Percentiles rank a stretch among this genome's conserved stretches.
Conservation (phyloP, 2,797 vertebrate species). For the Mionectes olivaceus region DNA sequence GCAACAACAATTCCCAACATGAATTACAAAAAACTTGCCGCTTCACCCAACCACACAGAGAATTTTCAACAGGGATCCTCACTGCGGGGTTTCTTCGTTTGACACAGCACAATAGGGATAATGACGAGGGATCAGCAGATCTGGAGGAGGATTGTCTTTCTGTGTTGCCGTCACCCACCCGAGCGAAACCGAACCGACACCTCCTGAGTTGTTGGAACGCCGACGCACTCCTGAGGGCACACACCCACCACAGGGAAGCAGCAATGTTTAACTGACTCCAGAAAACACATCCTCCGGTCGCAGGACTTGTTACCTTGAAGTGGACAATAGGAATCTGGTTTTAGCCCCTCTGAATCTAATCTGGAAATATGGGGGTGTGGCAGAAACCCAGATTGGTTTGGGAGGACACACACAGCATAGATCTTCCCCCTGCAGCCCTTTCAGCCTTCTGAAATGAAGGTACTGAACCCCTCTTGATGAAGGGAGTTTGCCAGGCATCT, state of each 20-base stretch:
- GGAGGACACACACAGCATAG: background rate
- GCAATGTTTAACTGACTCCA: background rate
- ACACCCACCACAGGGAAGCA: background rate
- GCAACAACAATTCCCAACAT: constrained; percentile 51
- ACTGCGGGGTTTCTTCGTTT: background rate
- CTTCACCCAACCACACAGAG: background rate
- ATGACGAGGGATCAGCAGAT: constrained; percentile 58
- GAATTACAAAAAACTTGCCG: background rate
- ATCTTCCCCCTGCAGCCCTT: background rate
- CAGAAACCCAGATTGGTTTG: background rate
- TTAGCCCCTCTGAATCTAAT: background rate
- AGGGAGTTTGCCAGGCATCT: background rate
- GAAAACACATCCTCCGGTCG: background rate
- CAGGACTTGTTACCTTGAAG: background rate
- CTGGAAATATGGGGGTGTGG: background rate
- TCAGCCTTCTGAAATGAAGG: background rate
- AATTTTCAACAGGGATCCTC: background rate
- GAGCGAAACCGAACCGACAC: background rate
- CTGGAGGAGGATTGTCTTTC: constrained; percentile 63
- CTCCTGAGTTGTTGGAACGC: constrained; percentile 17
- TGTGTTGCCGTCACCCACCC: constrained; percentile 43
- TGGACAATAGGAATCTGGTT: background rate
- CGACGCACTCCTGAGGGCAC: background rate
- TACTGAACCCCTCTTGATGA: background rate
- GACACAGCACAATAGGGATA: constrained; percentile 41